A percentile compares a stretch with the other conserved stretches of the same genome.
phyloP scores from a whole-genome alignment of 30 jellyfish, hydroid and myxozoan species.

The Sanderia malayensis region DNA sequence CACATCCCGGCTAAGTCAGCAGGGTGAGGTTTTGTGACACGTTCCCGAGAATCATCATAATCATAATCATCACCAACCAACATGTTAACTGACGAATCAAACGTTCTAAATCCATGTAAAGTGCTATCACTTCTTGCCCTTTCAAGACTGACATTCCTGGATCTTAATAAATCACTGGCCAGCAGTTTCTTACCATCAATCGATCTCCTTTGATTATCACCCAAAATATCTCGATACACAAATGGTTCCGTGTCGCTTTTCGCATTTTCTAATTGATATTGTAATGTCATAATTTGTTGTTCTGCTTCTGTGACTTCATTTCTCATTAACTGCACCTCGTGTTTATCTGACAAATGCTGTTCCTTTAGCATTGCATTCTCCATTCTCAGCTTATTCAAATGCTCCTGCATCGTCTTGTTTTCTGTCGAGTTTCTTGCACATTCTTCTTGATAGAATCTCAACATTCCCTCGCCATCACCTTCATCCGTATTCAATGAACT shows the following conservation, averaged over 20 bases:
- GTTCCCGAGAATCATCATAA: neutral
- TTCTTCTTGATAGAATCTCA: slow-evolving; percentile 27
- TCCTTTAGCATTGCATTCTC: slow-evolving; percentile 53
- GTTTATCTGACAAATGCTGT: slow-evolving; percentile 47
- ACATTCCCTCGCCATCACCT: neutral
- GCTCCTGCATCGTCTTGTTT: slow-evolving; percentile 21
- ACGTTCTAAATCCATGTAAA: slow-evolving; percentile 42
- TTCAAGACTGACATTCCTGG: slow-evolving; percentile 9
- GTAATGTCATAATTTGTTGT: slow-evolving; percentile 34
- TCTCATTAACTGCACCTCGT: slow-evolving; percentile 24
- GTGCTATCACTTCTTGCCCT: slow-evolving; percentile 51
- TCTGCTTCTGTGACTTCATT: slow-evolving; percentile 28
- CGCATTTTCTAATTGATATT: slow-evolving; percentile 32
- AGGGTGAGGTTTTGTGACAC: neutral
- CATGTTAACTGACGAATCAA: slow-evolving; percentile 34
- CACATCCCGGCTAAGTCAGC: neutral
- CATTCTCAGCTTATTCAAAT: slow-evolving; percentile 24
- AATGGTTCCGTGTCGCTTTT: neutral
- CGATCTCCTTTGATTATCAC: neutral
- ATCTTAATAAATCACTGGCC: neutral
- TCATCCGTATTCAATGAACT: neutral
- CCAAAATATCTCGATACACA: neutral
- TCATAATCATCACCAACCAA: neutral
- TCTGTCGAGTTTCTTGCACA: slow-evolving; percentile 11
- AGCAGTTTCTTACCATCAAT: neutral